Conservation (phyloP, 2,888 invertebrate genomes). For the Eristalis arbustorum region DNA sequence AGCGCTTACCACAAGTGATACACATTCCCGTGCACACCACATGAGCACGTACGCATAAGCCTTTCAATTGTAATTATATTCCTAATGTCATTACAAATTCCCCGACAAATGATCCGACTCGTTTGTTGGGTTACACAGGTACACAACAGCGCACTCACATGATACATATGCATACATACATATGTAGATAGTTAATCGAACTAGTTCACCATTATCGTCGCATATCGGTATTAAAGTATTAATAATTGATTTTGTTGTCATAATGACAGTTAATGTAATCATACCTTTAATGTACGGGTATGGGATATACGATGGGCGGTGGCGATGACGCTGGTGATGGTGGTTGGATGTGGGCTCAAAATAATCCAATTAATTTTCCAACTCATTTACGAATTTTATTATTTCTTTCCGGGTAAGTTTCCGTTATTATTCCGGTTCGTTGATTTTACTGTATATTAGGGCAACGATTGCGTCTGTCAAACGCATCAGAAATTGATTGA, state of each 20-base stretch:
- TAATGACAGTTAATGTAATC: background rate
- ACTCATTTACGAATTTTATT: slow-evolving; percentile 20
- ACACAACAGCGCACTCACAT: background rate
- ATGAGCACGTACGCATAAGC: background rate
- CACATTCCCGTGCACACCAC: background rate
- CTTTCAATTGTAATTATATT: background rate
- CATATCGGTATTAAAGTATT: slow-evolving; percentile 14
- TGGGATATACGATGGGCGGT: background rate
- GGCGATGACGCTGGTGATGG: too few species aligned
- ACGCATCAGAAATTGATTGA: slow-evolving; percentile 56
- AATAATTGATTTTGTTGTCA: slow-evolving; percentile 30
- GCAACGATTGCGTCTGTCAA: slow-evolving; percentile 43
- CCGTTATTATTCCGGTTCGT: slow-evolving; percentile 7
- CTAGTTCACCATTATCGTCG: slow-evolving; percentile 24
- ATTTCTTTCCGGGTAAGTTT: slow-evolving; percentile 1
- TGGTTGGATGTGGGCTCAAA: background rate
- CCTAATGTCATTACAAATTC: slow-evolving; percentile 1
- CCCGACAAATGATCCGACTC: slow-evolving; percentile 25
- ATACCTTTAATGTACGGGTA: background rate
- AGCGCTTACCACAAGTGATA: background rate
- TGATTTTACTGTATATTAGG: background rate
- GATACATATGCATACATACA: too few species aligned
- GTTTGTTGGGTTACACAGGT: background rate
- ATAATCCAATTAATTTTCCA: slow-evolving; percentile 32
- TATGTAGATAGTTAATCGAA: slow-evolving; percentile 17